Base-by-base conservation (phyloP, 2,888 invertebrate species). In the Bembecia ichneumoniformis region DNA sequence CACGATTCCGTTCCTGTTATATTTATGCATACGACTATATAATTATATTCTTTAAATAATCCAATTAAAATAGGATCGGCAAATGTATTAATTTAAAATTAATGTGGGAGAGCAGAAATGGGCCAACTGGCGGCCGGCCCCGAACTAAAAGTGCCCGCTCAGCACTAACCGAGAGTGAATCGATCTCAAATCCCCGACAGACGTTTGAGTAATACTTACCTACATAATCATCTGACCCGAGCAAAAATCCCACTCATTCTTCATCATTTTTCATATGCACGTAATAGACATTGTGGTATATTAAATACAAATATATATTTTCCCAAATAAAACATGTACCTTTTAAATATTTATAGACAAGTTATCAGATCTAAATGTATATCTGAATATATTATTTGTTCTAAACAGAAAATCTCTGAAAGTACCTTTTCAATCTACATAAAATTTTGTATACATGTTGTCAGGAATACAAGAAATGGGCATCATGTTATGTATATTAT, bases 81-180 rank as follows among this genome's bases (percentile, higher is more conserved):
- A 7, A 28, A 28, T 28, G 28, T 28, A 28, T 28, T 28, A 28
- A 40, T 40, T 40, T 13, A 40, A 40, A 40, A 40, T 40, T 5
- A 2, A 14, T 40, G 40, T 14, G n/a, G 40, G 14, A 40, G n/a
- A 14, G 40, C 40, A 40, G 40, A 40, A 40, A 14, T 40, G 40
- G 40, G 40, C 40, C 40, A 40, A 40, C 40, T 40, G 14, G 13
- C 40, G 40, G 40, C 40, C 40, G 40, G 40, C 40, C 40, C 14
- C 40, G 14, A 40, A n/a, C 40, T 44, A 51, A 64, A 67, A 63
- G 49, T 61, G 68, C 69, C 54, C 54, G 50, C 60, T 64, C 67
- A 63, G 56, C 57, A 60, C 56, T 59, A 59, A 59, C 62, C 55
- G 58, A 50, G 58, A 64, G 63, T 62, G 63, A 62, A 66, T 64